A percentile compares a stretch with the other conserved stretches of the same genome.
phyloP scores from a whole-genome alignment of 2,113 vertebrate species.

The Charina bottae region DNA sequence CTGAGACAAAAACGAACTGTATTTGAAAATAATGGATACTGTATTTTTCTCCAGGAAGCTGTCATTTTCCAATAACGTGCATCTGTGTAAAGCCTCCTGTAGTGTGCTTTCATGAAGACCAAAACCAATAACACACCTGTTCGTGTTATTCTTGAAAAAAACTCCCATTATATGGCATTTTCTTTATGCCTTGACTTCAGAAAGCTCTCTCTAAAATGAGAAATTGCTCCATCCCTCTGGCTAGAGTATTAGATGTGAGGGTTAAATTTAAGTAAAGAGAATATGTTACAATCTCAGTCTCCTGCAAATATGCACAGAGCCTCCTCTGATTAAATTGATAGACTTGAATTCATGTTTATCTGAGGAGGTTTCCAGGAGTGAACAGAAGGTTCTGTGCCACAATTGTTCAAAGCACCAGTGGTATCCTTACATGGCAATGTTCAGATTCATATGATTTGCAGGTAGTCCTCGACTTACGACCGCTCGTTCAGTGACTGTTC shows the following conservation, averaged over 20 bases:
- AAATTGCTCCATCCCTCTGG: background rate
- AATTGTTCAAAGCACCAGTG: background rate
- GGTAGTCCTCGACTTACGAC: background rate
- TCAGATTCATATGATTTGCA: background rate
- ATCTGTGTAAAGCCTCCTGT: background rate
- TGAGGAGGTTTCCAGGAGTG: background rate
- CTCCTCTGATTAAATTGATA: background rate
- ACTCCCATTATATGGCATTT: background rate
- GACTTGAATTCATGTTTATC: background rate
- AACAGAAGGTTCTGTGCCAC: background rate
- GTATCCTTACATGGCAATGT: background rate
- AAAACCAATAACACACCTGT: slow-evolving; percentile 7
- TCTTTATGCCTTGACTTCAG: background rate
- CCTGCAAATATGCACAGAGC: background rate
- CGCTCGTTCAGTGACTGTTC: background rate
- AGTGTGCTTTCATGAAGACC: background rate
- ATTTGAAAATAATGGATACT: slow-evolving; percentile 8
- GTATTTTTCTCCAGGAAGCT: background rate
- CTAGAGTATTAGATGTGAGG: background rate
- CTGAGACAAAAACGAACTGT: background rate
- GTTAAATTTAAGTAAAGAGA: slow-evolving; percentile 2
- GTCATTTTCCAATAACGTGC: slow-evolving; percentile 16
- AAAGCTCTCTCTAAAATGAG: background rate
- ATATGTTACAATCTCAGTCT: background rate
- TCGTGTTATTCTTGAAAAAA: background rate